phyloP scores from a whole-genome alignment of 1,140 invertebrate genomes.

The Prorops nasuta region DNA sequence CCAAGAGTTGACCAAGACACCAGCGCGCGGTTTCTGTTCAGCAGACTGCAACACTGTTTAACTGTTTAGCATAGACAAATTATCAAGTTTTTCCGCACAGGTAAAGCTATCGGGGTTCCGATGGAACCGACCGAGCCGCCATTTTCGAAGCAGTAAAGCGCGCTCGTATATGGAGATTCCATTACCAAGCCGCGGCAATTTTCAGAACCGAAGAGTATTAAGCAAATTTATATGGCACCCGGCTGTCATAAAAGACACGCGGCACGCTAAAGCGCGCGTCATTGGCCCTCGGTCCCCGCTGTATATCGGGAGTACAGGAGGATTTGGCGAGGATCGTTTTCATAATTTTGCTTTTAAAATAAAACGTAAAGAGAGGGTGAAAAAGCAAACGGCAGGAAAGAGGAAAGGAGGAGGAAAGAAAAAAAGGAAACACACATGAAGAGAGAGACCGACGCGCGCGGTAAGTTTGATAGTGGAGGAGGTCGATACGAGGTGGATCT shows the following conservation, averaged over 20 bases:
- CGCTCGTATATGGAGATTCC: conserved; percentile 29
- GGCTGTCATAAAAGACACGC: conserved; percentile 35
- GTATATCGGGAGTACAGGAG: conserved; percentile 11
- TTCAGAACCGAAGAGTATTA: conserved; percentile 32
- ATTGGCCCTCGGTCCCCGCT: conserved; percentile 23
- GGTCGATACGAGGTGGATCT: conserved; percentile 13
- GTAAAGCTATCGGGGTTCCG: no score
- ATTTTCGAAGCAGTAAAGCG: conserved; percentile 33
- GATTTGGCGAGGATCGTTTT: conserved; percentile 9
- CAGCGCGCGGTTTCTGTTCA: no score
- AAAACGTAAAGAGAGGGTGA: no score
- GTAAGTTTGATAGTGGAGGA: neutral
- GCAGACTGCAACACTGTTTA: no score
- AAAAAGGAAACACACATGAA: neutral
- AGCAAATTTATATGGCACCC: conserved; percentile 34
- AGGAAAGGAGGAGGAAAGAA: conserved; percentile 1
- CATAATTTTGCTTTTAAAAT: conserved; percentile 15
- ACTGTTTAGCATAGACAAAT: conserved; percentile 8
- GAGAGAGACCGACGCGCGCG: neutral
- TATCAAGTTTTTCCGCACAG: conserved; percentile 7
- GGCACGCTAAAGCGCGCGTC: conserved; percentile 22
- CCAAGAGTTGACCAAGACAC: no score
- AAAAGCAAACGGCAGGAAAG: neutral
- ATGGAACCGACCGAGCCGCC: conserved; percentile 24
- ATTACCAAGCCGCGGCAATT: conserved; percentile 24